Base-by-base conservation (phyloP, 2,888 invertebrate genomes). In the Orchesella flavescens region DNA sequence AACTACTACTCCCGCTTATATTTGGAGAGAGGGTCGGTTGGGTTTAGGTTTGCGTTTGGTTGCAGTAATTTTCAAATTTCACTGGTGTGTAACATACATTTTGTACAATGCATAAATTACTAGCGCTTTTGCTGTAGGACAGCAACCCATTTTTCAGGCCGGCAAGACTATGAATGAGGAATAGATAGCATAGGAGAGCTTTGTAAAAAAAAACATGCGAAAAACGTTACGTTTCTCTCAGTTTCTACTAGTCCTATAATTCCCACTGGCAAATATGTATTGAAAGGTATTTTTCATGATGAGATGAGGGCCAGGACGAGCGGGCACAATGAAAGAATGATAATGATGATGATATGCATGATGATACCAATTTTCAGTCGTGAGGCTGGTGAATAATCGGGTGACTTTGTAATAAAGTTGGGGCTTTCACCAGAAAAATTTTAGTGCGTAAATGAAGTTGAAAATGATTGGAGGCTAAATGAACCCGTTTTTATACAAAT, bases 1-100 rank as follows among this genome's bases (percentile, higher is more conserved):
- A 19, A 17, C 4, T 57, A 57, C 57, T 57, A 17, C 34, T 34
- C n/a, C n/a, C n/a, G n/a, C 17, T 55, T 55, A 55, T 55, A 57
- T 57, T 57, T 57, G n/a, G 19, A 19, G 17, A 57, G 53, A 53
- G 46, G 13, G 53, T n/a, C 34, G 2, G 34, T n/a, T n/a, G n/a
- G n/a, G n/a, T n/a, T n/a, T n/a, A n/a, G n/a, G n/a, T n/a, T n/a
- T n/a, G n/a, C n/a, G n/a, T n/a, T n/a, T 17, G 57, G 19, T 57
- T 57, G 57, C 57, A 57, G 57, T 57, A 57, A 57, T 57, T n/a
- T 19, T 57, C 57, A n/a, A n/a, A 19, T 57, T 57, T 57, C 57
- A 57, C 17, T 57, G 17, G 57, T 10, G 57, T 57, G 57, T 57
- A 57, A 57, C 57, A 57, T 57, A 19, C n/a, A 19, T 34, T n/a